Conservation (phyloP, 2,113 vertebrate genomes). For the Prunella fulvescens region DNA sequence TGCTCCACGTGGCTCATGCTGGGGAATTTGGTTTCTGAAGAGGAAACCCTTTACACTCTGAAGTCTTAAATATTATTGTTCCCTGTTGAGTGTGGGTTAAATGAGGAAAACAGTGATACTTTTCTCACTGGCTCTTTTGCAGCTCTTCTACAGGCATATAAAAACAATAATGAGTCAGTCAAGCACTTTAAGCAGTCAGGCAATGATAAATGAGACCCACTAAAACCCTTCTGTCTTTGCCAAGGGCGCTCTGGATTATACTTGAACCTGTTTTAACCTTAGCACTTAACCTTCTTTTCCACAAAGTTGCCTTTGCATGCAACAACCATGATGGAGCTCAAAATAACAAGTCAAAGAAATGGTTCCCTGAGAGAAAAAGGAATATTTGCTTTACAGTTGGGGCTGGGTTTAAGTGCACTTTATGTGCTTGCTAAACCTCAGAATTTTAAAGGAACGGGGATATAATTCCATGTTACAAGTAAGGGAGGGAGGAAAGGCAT, state of each 20-base stretch:
- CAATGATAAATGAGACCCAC: slow-evolving; percentile 17
- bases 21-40: not conserved
- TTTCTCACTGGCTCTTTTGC: not conserved
- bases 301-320: not conserved
- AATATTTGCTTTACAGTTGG: not conserved
- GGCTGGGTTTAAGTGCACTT: not conserved
- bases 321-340: not conserved
- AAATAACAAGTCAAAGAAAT: not conserved
- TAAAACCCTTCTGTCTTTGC: slow-evolving; percentile 24
- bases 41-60: not conserved
- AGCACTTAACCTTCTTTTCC: slow-evolving; percentile 32
- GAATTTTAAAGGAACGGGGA: not conserved
- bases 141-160: not conserved
- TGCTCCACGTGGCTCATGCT: rapidly evolving
- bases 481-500: not conserved
- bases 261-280: slow-evolving; percentile 43
- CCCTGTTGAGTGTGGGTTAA: not conserved
- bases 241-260: slow-evolving; percentile 22
- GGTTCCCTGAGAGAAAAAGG: not conserved
- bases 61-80: not conserved
- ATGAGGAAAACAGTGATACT: not conserved
- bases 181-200: not conserved
- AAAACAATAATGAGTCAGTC: slow-evolving; percentile 43
- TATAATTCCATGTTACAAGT: not conserved
- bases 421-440: not conserved